Evolutionary conservation across 2,888 invertebrate genomes (phyloP), one percentile per base, ranked within the genome.

Genomic region (Morpho achilles): DNA sequence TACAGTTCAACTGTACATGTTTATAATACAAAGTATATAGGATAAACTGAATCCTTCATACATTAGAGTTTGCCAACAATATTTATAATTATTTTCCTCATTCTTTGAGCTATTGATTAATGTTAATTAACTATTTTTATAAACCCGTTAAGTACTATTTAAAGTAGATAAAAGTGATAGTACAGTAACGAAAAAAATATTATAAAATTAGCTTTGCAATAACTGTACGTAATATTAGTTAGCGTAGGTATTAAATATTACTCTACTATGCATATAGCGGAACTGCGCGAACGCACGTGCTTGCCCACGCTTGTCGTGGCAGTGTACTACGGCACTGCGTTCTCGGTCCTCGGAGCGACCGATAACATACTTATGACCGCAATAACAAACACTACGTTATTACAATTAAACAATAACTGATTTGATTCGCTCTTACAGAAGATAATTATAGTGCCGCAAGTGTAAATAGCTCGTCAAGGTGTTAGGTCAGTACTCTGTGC

Each of bases 331-430:
- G 61, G 49, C 4, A 39, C 46, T 45, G 57, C 51, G 58, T 44
- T 56, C 45, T 56, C 56, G 16, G 58, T 44, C 53, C 45, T 56
- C 56, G 16, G 50, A 50, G 58, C 61, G 60, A 2, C 58, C 65
- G 69, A 69, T 69, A 68, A 67, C 64, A 57, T 40, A 47, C 48
- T 53, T 42, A 55, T 39, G 55, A 58, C 50, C 42, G 59, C 59
- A 56, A 50, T 64, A 64, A 64, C 67, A 64, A 59, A 63, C 60
- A 55, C 61, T 10, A n/a, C 54, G 58, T 57, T 59, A 55, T 52
- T 48, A 9, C 40, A 58, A 59, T 57, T 53, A 57, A 41, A 56
- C 43, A 40, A 45, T 40, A 43, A 49, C 46, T 50, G 46, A 44
- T 44, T 43, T 56, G 48, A 50, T 53, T 55, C 42, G 9, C 8